Conservation (phyloP, 2,888 invertebrate genomes). For the Calliopum simillimum region DNA sequence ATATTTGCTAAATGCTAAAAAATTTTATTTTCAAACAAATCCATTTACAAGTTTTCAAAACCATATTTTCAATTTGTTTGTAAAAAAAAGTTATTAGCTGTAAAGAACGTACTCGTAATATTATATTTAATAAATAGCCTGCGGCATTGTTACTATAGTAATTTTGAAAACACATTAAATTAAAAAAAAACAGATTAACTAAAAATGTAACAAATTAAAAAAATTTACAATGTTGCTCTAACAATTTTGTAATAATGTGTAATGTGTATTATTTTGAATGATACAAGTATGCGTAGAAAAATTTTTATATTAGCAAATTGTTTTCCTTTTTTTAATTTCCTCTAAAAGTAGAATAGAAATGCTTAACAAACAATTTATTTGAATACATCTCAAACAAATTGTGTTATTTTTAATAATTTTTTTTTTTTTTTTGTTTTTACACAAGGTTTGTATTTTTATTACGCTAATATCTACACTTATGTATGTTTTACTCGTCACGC, state of each 20-base stretch:
- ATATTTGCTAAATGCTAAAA: constrained; percentile 13
- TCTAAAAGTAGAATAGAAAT: constrained; percentile 27
- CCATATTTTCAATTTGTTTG: constrained; percentile 6
- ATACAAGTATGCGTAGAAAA: constrained; percentile 33
- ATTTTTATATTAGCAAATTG: constrained; percentile 35
- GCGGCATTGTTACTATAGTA: constrained; percentile 12
- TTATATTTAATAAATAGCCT: constrained; percentile 35
- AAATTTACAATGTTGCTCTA: constrained; percentile 20
- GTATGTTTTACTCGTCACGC: not conserved
- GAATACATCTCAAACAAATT: constrained; percentile 18
- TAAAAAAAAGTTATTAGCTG: constrained; percentile 11
- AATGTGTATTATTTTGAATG: constrained; percentile 22
- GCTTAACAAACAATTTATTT: constrained; percentile 23
- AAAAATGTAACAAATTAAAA: constrained; percentile 31
- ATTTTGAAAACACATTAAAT: constrained; percentile 25
- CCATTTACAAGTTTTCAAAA: constrained; percentile 39
- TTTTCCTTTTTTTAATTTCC: constrained; percentile 9
- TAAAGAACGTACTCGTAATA: not conserved
- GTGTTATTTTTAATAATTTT: constrained; percentile 17
- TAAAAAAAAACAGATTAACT: constrained; percentile 30
- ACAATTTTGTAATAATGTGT: constrained; percentile 12
- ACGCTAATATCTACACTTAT: constrained; percentile 37
- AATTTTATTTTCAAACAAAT: constrained; percentile 31
- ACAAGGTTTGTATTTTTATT: constrained; percentile 30
- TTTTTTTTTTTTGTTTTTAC: constrained; percentile 14